Percentiles rank a stretch among this genome's conserved stretches.
Evolutionary conservation across 2,888 invertebrate species (phyloP).

Genomic region (Ypsolopha scabrella): DNA sequence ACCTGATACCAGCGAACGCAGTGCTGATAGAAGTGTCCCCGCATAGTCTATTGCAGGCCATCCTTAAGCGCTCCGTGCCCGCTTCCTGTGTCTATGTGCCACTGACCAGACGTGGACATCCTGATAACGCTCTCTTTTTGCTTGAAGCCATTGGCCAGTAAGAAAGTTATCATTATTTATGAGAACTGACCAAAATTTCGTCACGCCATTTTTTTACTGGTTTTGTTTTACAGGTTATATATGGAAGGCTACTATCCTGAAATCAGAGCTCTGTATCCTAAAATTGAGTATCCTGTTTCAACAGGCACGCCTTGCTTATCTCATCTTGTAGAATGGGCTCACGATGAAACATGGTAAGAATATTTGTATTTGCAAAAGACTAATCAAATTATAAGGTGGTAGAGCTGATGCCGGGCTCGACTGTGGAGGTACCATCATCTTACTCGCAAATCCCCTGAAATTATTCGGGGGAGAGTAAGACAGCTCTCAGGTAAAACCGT

Average conservation of each 20-base stretch:
- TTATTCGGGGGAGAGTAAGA: too few relatives aligned
- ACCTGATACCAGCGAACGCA: constrained; percentile 81
- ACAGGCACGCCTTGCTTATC: constrained; percentile 85
- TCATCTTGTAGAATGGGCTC: constrained; percentile 85
- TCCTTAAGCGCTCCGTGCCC: constrained; percentile 80
- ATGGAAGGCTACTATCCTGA: constrained; percentile 77
- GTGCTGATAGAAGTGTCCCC: constrained; percentile 91
- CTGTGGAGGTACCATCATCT: too few relatives aligned
- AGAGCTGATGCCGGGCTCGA: too few relatives aligned
- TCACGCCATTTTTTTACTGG: constrained; percentile 21
- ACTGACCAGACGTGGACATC: constrained; percentile 77
- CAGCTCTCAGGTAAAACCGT: too few relatives aligned
- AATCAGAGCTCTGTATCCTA: constrained; percentile 78
- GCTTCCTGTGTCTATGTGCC: constrained; percentile 75
- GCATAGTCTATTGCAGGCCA: constrained; percentile 89
- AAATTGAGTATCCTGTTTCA: constrained; percentile 82
- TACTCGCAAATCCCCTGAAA: too few relatives aligned
- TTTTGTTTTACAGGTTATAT: constrained; percentile 71
- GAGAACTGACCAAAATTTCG: too few relatives aligned
- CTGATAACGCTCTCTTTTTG: constrained; percentile 68
- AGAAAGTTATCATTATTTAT: constrained; percentile 26
- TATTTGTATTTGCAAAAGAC: too few relatives aligned
- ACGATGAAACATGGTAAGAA: constrained; percentile 74
- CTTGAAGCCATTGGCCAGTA: constrained; percentile 75
- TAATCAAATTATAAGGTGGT: too few relatives aligned